A percentile compares a stretch with the other conserved stretches of the same genome.
Evolutionary conservation across 2,113 vertebrate genomes (phyloP).

Genomic region (Butorides virescens): DNA sequence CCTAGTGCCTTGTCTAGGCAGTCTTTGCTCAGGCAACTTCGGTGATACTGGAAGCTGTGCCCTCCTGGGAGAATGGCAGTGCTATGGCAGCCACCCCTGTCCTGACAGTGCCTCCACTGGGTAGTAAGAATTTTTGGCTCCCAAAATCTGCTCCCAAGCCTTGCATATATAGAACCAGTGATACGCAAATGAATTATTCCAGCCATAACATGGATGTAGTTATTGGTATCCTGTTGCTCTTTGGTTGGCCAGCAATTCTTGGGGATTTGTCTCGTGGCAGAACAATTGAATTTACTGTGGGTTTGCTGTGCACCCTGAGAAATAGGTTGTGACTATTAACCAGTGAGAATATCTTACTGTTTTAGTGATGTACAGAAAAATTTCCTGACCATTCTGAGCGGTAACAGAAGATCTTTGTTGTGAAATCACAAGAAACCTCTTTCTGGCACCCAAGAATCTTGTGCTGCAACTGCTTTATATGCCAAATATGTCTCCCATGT

Average conservation of each 20-base stretch:
- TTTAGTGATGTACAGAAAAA: background rate
- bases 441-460: slow-evolving; percentile 46
- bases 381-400: background rate
- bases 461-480: slow-evolving; percentile 4
- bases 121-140: background rate
- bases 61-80: background rate
- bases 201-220: background rate
- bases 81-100: rapidly evolving
- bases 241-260: background rate
- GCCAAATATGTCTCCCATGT: slow-evolving; percentile 19
- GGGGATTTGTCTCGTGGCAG: background rate
- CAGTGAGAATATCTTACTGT: background rate
- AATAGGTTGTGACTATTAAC: background rate
- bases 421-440: slow-evolving; percentile 22
- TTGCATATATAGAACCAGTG: background rate
- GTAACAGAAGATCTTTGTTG: slow-evolving; percentile 34
- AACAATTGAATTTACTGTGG: background rate
- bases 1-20: background rate
- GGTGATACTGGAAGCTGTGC: background rate
- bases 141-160: background rate
- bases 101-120: background rate
- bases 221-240: background rate
- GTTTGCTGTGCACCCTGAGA: background rate
- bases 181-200: background rate
- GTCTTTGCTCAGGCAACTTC: background rate